Conservation (phyloP, 2,797 vertebrate species). For the Chrysocyon brachyurus region DNA sequence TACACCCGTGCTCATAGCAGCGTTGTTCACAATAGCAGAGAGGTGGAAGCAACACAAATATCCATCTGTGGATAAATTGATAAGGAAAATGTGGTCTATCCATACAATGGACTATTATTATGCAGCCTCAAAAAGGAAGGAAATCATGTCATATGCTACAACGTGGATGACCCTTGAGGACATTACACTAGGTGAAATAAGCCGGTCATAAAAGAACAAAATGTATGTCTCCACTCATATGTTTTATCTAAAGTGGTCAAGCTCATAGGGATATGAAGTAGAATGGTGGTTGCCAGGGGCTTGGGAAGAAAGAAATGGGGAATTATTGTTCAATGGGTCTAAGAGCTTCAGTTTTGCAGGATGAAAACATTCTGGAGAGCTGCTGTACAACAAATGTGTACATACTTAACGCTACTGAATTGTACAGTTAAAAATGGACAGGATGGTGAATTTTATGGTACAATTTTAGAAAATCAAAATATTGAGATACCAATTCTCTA, state of each 20-base stretch:
- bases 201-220: not conserved
- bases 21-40: not conserved
- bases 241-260: not conserved
- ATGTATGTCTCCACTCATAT: rapidly evolving
- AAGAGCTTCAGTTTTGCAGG: not conserved
- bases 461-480: not conserved
- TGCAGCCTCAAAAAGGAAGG: not conserved
- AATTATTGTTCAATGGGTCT: not conserved
- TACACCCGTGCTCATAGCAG: not conserved
- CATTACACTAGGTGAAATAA: not conserved
- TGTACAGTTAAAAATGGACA: not conserved
- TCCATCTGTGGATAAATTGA: not conserved
- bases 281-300: not conserved
- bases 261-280: not conserved
- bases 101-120: not conserved
- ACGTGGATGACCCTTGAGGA: not conserved
- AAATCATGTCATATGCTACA: not conserved
- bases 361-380: not conserved
- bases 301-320: not conserved
- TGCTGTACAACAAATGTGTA: not conserved
- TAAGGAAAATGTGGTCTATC: not conserved
- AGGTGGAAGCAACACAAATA: not conserved
- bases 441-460: not conserved
- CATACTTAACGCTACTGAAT: not conserved
- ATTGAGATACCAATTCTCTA: not conserved